Conservation (phyloP, 2,888 invertebrate genomes). For the Mactromeris polynyma region DNA sequence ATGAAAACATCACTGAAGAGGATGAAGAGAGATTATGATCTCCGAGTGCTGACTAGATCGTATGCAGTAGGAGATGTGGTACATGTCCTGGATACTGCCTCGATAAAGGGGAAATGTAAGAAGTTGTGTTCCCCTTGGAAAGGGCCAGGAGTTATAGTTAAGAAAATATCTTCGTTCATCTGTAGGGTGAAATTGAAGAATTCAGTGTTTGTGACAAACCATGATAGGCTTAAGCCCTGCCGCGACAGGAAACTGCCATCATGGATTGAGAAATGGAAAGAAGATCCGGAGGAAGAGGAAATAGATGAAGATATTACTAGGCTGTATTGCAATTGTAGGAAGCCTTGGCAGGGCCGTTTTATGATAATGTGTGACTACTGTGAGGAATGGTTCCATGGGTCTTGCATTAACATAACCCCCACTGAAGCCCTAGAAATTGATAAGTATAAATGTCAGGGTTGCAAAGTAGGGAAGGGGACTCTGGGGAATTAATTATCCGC, state of each 20-base stretch:
- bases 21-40: slow-evolving; percentile 33
- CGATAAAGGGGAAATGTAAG: slow-evolving; percentile 24
- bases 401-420: too few relatives aligned
- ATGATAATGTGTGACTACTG: too few relatives aligned
- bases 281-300: background rate
- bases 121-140: slow-evolving; percentile 43
- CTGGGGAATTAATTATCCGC: too few relatives aligned
- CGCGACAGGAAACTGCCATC: background rate
- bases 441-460: too few relatives aligned
- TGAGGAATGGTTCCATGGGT: too few relatives aligned
- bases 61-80: slow-evolving; percentile 26
- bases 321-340: too few relatives aligned
- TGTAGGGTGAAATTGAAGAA: slow-evolving; percentile 22
- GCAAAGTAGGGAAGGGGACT: too few relatives aligned
- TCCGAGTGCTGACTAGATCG: background rate
- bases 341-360: too few relatives aligned
- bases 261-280: background rate
- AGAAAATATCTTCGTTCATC: slow-evolving; percentile 19
- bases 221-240: slow-evolving; percentile 20
- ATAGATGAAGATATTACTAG: too few relatives aligned
- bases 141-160: slow-evolving; percentile 34
- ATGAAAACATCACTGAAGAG: slow-evolving; percentile 26
- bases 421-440: too few relatives aligned
- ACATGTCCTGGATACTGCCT: slow-evolving; percentile 43
- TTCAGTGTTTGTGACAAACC: slow-evolving; percentile 12